Conservation (phyloP, 2,113 vertebrate genomes). For the Pygoscelis adeliae region DNA sequence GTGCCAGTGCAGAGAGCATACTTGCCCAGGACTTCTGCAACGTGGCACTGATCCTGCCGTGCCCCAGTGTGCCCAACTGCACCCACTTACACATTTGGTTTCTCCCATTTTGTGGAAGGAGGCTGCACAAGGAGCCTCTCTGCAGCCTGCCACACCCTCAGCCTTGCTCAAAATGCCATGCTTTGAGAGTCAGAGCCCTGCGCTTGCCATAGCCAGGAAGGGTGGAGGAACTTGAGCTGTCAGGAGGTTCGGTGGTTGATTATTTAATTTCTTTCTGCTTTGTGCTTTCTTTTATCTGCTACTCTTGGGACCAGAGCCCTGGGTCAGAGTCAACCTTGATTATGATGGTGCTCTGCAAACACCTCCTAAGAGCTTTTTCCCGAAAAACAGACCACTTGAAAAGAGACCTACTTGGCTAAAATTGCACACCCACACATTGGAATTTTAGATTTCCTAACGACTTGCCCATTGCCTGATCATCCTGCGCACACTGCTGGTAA, state of each 20-base stretch:
- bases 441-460: neutral
- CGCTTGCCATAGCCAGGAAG: neutral
- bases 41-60: neutral
- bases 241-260: neutral
- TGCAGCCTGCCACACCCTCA: neutral
- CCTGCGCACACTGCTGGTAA: neutral
- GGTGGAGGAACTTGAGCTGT: neutral
- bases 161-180: neutral
- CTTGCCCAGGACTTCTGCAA: neutral
- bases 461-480: neutral
- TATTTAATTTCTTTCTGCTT: neutral
- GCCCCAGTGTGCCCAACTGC: fast-evolving
- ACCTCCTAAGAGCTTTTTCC: neutral
- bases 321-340: neutral
- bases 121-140: neutral
- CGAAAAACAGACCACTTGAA: neutral
- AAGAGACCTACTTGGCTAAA: neutral
- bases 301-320: neutral
- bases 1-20: fast-evolving
- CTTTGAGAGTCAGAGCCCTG: neutral
- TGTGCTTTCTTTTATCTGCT: neutral
- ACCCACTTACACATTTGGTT: neutral
- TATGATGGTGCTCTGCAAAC: neutral
- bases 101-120: neutral
- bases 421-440: neutral